Evolutionary conservation across 2,113 vertebrate genomes (phyloP), one percentile per base, ranked within the genome.

Genomic region (Takifugu bimaculatus): DNA sequence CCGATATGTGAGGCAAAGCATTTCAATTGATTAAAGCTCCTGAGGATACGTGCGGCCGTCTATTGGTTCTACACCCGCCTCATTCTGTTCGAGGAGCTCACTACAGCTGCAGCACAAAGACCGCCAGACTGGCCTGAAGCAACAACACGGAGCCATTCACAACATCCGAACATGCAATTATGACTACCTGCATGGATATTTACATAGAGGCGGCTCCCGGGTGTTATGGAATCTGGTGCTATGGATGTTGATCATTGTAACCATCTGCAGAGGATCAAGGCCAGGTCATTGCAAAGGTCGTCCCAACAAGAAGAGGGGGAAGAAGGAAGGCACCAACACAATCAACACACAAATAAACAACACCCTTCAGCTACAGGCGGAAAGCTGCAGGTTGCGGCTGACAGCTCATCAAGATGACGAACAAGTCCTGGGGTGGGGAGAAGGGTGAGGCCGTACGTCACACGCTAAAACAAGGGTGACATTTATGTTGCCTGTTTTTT

Each of bases 391-490:
- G 43, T 68, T 55, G 15, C 5, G 51, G 35, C n/a, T 39, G 63
- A 74, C 65, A 66, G 60, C 67, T 65, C 63, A 72, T 77, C 68
- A 72, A 52, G 63, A 68, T 63, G 74, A 81, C 26, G 73, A 70
- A 79, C 76, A 79, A 27, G 56, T 70, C 64, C 52, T 59, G 42
- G 45, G 45, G 13, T 4, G 45, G 13, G 2, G 45, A 14, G 27
- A 29, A 13, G 13, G 26, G 26, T 26, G 50, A 54, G 20, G 53
- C 14, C 60, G 25, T 3, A 47, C 2, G 45, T 48, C 45, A 48
- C 45, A n/a, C 39, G 28, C 26, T 4, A 39, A 39, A 39, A 39
- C 35, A 39, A 39, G 35, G 35, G 9, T 10, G 35, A 39, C 35
- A 11, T 39, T 39, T 39, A 11, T 11, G 35, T 39, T 1, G 20